A percentile compares a stretch with the other conserved stretches of the same genome.
Evolutionary conservation across 2,113 vertebrate species (phyloP).

Genomic region (Esox niger): DNA sequence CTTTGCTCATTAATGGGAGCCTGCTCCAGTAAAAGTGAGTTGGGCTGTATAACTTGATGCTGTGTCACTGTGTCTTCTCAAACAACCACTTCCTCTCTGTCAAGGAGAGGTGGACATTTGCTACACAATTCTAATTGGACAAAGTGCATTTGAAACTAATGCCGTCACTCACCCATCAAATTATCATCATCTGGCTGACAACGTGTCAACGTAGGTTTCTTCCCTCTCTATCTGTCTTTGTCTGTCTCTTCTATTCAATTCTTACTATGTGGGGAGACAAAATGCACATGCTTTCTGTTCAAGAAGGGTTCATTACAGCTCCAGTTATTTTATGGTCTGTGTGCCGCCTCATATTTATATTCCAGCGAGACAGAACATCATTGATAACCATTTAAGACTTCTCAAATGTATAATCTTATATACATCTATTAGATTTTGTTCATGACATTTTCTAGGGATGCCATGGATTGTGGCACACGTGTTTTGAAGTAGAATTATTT

Average conservation of each 20-base stretch:
- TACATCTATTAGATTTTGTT: no score
- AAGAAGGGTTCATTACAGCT: no score
- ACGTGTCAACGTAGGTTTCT: conserved; percentile 47
- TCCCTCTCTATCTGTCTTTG: conserved; percentile 18
- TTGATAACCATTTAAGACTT: no score
- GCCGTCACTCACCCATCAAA: conserved; percentile 76
- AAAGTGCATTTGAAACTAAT: conserved; percentile 86
- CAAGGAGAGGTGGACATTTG: conserved; percentile 87
- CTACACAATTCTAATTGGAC: conserved; percentile 90
- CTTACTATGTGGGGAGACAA: neutral
- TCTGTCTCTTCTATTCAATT: neutral
- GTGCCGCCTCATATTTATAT: no score
- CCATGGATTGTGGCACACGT: no score
- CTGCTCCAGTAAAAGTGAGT: conserved; percentile 75
- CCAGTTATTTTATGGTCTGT: no score
- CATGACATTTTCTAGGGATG: no score
- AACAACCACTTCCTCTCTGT: conserved; percentile 92
- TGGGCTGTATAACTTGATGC: conserved; percentile 81
- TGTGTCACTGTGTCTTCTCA: conserved; percentile 79
- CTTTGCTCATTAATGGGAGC: conserved; percentile 92
- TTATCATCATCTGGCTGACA: conserved; percentile 66
- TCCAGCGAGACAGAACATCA: no score
- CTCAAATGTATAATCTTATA: no score
- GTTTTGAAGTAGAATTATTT: no score
- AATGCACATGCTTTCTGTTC: no score